Evolutionary conservation across 2,888 invertebrate genomes (phyloP).

Genomic region (Noctua comes): DNA sequence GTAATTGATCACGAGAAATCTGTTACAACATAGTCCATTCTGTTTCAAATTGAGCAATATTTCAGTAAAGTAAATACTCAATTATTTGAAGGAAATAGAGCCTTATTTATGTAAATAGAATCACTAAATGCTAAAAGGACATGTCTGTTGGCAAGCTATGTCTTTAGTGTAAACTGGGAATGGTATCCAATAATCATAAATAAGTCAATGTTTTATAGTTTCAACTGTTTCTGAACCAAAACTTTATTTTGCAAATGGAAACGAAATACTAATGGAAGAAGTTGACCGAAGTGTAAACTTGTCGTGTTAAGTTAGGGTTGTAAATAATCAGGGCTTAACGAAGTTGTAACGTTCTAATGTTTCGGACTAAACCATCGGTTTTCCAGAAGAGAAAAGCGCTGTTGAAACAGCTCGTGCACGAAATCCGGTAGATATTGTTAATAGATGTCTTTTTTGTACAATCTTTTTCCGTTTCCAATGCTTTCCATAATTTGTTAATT

Average conservation of each 20-base stretch:
- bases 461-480: background rate
- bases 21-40: background rate
- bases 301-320: background rate
- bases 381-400: background rate
- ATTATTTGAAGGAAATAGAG: conserved; percentile 26
- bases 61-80: conserved; percentile 20
- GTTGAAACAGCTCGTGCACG: background rate
- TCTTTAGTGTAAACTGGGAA: conserved; percentile 13
- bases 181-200: conserved; percentile 29
- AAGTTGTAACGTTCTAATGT: background rate
- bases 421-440: background rate
- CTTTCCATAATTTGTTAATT: background rate
- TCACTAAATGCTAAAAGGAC: conserved; percentile 17
- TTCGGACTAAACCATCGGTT: background rate
- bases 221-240: conserved; percentile 1
- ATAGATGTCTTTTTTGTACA: background rate
- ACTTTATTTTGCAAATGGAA: background rate
- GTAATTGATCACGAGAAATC: background rate
- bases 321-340: background rate
- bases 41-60: conserved; percentile 19
- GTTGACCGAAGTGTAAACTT: conserved; percentile 5
- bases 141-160: conserved; percentile 10
- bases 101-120: conserved; percentile 22
- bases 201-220: conserved; percentile 7
- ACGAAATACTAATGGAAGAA: background rate